Conservation (phyloP, 2,797 vertebrate genomes). For the Nannoperca australis region DNA sequence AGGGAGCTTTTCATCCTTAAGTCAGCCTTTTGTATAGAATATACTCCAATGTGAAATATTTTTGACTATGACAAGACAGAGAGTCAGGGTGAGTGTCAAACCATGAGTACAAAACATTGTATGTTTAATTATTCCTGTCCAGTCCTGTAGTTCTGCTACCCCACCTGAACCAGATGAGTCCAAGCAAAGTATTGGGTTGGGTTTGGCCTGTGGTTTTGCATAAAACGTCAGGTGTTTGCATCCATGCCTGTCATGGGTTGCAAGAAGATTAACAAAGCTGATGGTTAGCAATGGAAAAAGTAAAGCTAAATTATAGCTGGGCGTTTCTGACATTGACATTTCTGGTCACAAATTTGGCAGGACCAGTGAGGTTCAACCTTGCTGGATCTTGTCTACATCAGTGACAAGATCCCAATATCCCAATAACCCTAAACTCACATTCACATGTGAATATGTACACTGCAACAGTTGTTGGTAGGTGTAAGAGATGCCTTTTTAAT, state of each 20-base stretch:
- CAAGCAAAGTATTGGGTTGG: neutral
- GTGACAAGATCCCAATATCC: neutral
- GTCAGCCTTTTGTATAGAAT: slow-evolving; percentile 27
- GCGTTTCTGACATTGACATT: neutral
- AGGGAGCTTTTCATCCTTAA: slow-evolving; percentile 37
- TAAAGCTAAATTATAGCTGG: neutral
- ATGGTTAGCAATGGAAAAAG: neutral
- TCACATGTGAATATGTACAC: neutral
- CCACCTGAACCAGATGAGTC: neutral
- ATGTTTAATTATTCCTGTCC: neutral
- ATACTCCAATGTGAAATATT: neutral
- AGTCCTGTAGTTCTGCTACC: neutral
- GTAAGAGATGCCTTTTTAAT: neutral
- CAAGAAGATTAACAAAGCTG: neutral
- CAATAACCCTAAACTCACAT: neutral
- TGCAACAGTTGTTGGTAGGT: neutral
- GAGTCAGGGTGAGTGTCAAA: neutral
- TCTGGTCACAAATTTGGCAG: neutral
- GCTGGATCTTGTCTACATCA: too few species aligned
- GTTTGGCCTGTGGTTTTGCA: neutral
- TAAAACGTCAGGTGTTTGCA: neutral
- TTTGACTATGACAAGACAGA: neutral
- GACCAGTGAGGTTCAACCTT: neutral
- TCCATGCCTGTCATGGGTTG: neutral
- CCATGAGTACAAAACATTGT: neutral